Percentiles rank a stretch among this genome's conserved stretches.
These are phyloP conservation scores for Hesperophylax magnus DNA, from an alignment of 1,140 invertebrate genomes.

Conservation along the genomic window DNA sequence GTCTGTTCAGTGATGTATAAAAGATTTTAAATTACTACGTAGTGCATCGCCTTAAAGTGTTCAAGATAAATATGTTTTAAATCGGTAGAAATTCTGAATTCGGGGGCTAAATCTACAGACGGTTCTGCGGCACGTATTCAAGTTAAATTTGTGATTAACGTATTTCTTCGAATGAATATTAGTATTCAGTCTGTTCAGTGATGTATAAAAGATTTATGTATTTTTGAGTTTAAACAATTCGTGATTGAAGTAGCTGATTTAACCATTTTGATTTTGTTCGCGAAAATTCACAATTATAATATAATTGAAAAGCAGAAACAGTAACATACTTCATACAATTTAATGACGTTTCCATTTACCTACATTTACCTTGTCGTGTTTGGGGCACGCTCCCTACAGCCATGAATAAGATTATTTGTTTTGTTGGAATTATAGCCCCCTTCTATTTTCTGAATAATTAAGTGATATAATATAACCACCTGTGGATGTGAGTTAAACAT, in stretches of 20 bases:
- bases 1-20: no score
- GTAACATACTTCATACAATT: neutral
- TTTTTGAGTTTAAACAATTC: neutral
- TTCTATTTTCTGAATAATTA: neutral
- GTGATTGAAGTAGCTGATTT: neutral
- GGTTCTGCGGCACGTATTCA: no score
- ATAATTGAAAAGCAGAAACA: neutral
- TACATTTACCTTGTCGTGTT: neutral
- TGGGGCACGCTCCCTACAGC: neutral
- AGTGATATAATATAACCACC: conserved; percentile 1
- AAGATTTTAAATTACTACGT: no score
- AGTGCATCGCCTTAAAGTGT: no score
- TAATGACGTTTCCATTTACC: neutral
- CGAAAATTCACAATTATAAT: neutral
- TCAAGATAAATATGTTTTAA: no score
- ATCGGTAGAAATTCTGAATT: no score
- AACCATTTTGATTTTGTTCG: neutral
- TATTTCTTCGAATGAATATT: no score
- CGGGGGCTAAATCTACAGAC: no score
- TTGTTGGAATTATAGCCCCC: neutral
- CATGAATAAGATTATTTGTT: conserved; percentile 21
- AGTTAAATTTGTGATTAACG: no score
- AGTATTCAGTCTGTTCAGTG: no score
- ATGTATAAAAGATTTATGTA: neutral
- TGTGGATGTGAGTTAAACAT: neutral